Conservation (phyloP, 2,113 vertebrate genomes). For the Lucifuga dentata region DNA sequence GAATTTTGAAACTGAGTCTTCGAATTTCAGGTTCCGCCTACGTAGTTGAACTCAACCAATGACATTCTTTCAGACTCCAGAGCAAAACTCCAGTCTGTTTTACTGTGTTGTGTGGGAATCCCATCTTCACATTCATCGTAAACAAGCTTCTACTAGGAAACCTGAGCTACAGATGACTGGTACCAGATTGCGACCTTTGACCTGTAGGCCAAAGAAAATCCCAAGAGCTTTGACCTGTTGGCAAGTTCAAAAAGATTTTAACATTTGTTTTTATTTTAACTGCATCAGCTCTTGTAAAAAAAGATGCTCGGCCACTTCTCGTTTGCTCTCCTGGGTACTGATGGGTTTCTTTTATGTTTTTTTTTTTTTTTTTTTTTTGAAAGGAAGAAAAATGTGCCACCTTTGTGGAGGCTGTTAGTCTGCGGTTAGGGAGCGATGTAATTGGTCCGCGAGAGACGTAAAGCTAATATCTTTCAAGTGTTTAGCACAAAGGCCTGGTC, state of each 20-base stretch:
- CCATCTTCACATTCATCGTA: slow-evolving; percentile 9
- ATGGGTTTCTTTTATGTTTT: slow-evolving; percentile 1
- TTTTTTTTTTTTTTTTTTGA: slow-evolving; percentile 5
- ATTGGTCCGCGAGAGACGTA: slow-evolving; percentile 68
- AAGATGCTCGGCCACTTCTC: not conserved
- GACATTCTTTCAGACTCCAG: not conserved
- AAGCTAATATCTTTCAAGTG: slow-evolving; percentile 49
- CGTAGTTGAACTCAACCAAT: not conserved
- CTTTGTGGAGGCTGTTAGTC: slow-evolving; percentile 8
- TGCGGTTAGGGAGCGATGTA: slow-evolving; percentile 40
- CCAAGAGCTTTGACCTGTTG: no score
- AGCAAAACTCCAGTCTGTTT: not conserved
- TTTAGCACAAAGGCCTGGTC: slow-evolving; percentile 40
- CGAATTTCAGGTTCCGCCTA: no score
- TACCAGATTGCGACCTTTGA: not conserved
- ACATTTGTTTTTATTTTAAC: no score
- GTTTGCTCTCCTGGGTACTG: not conserved
- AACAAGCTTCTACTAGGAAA: slow-evolving; percentile 10
- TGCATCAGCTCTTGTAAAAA: not conserved
- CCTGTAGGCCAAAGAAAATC: not conserved
- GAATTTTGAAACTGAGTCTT: not conserved
- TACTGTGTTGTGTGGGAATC: not conserved
- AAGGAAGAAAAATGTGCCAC: slow-evolving; percentile 16
- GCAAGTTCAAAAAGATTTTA: not conserved
- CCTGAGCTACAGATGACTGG: slow-evolving; percentile 13